Evolutionary conservation across 1,140 invertebrate genomes (phyloP).

Genomic region (Lamellibrachia luymesi): DNA sequence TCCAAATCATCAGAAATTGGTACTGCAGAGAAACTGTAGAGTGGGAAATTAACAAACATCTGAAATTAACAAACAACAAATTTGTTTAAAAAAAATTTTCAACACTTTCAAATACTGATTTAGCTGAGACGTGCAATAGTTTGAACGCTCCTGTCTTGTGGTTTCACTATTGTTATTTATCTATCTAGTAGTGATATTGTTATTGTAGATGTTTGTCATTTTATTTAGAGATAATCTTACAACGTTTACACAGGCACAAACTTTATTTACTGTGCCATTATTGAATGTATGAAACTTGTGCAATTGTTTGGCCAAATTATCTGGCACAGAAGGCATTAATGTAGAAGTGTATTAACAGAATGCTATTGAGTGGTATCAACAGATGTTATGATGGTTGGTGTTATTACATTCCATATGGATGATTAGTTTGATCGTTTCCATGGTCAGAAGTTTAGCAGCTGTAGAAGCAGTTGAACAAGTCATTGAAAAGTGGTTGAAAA

Average conservation of each 20-base stretch:
- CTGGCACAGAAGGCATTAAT: not conserved
- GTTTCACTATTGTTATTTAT: not conserved
- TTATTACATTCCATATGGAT: not conserved
- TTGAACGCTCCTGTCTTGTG: not conserved
- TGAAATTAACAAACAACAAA: not conserved
- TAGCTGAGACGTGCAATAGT: not conserved
- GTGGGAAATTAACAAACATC: not conserved
- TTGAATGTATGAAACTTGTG: not conserved
- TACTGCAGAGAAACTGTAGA: not conserved
- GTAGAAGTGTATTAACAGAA: not conserved
- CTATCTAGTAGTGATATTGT: not conserved
- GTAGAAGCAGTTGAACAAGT: not conserved
- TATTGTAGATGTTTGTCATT: not conserved
- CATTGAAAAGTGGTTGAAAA: not conserved
- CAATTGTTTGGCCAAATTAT: not conserved
- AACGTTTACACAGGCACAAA: not conserved
- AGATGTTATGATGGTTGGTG: not conserved
- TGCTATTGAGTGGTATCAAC: not conserved
- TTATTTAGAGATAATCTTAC: slow-evolving; percentile 1
- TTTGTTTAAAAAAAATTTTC: not conserved
- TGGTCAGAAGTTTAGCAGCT: no score
- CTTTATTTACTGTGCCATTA: not conserved
- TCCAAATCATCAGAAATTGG: not conserved
- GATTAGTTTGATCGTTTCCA: not conserved
- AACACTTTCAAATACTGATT: not conserved